These are phyloP conservation scores for Agriotes lineatus DNA, from an alignment of 2,888 invertebrate species.

Conservation along the genomic window DNA sequence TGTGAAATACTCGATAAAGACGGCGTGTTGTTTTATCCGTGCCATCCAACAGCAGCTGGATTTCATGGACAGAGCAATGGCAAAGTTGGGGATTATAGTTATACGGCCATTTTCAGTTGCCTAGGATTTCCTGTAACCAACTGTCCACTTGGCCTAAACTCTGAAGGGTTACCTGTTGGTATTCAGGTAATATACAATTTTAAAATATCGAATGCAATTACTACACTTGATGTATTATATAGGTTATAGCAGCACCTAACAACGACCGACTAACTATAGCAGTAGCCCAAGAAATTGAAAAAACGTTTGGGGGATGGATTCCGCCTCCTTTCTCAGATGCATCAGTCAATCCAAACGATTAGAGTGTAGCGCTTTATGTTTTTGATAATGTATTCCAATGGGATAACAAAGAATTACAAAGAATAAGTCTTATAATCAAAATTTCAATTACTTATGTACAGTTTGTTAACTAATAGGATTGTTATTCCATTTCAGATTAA, in stretches of 20 bases:
- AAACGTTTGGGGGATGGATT: constrained; percentile 88
- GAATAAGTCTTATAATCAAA: too few relatives aligned
- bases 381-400: too few relatives aligned
- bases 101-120: constrained; percentile 85
- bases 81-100: constrained; percentile 79
- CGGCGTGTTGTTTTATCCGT: constrained; percentile 78
- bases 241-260: constrained; percentile 73
- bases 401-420: too few relatives aligned
- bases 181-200: constrained; percentile 67
- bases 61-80: constrained; percentile 77
- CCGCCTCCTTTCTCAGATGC: constrained; percentile 64
- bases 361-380: too few relatives aligned
- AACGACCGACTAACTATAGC: constrained; percentile 85
- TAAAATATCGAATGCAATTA: not conserved
- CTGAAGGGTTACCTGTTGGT: constrained; percentile 81
- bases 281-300: constrained; percentile 85
- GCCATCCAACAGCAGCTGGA: constrained; percentile 76
- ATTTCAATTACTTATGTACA: too few relatives aligned
- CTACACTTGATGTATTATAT: not conserved
- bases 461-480: too few relatives aligned
- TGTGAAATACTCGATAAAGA: constrained; percentile 75
- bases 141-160: constrained; percentile 83
- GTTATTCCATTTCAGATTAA: too few relatives aligned
- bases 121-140: constrained; percentile 87
- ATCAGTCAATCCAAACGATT: too few relatives aligned